These are phyloP conservation scores for Raillietiella orientalis DNA, from an alignment of 2,888 invertebrate species.

Conservation along the genomic window DNA sequence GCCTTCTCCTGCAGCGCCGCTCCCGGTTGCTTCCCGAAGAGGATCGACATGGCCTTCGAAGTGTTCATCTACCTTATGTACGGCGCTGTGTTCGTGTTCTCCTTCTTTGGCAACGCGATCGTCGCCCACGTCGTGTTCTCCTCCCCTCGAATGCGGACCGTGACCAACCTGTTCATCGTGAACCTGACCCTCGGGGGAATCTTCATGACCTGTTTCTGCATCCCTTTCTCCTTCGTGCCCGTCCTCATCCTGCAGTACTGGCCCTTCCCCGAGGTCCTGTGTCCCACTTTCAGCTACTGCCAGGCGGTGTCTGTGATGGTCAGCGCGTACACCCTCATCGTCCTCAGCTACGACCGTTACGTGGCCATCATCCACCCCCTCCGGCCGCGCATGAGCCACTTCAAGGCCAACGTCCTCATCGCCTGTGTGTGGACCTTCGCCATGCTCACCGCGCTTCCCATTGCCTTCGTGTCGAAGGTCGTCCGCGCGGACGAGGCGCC, in stretches of 20 bases:
- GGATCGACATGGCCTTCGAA: too few species aligned
- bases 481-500: slow-evolving; percentile 7
- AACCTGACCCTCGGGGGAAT: slow-evolving; percentile 55
- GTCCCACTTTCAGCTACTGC: slow-evolving; percentile 19
- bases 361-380: slow-evolving; percentile 67
- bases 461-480: slow-evolving; percentile 31
- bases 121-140: slow-evolving; percentile 60
- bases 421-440: slow-evolving; percentile 38
- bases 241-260: slow-evolving; percentile 42
- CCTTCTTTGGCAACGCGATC: slow-evolving; percentile 16
- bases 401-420: slow-evolving; percentile 30
- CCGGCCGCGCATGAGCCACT: slow-evolving; percentile 39
- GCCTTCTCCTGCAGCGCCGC: too few species aligned
- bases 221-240: slow-evolving; percentile 60
- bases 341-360: slow-evolving; percentile 64
- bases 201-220: slow-evolving; percentile 58
- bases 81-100: slow-evolving; percentile 13
- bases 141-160: slow-evolving; percentile 56
- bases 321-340: slow-evolving; percentile 61
- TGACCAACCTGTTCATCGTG: slow-evolving; percentile 70
- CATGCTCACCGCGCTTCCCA: slow-evolving; percentile 41
- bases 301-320: slow-evolving; percentile 16
- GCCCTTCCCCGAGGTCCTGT: slow-evolving; percentile 54
- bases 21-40: too few species aligned
- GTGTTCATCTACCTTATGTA: slow-evolving; percentile 14